Base-by-base conservation (phyloP, 2,797 vertebrate genomes). In the Eurystomus glaucurus region DNA sequence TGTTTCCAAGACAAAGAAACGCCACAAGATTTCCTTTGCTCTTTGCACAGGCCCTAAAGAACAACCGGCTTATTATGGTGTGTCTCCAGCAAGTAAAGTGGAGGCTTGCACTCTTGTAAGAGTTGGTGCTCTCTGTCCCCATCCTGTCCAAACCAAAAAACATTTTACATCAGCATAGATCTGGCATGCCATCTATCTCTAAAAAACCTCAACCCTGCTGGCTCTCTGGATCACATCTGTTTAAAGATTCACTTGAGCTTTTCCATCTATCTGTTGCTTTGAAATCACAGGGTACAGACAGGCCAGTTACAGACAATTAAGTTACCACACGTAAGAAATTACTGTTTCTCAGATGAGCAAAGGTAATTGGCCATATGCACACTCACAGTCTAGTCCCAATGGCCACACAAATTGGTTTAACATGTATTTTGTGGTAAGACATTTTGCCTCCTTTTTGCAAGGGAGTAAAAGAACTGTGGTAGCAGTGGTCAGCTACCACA, bases 341-440 rank as follows among this genome's bases (percentile, higher is more conserved):
- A 65, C 74, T 41, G 28, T 72, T 92, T 93, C 88, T 95, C 55
- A 52, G 51, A 82, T 52, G 39, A 93, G 29, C 58, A 70, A 60
- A 76, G 43, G 35, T 87, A 85, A 91, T 54, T 85, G n/a, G 28
- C 41, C 54, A 75, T 57, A 74, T 57, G 65, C 57, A 86, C 18
- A 25, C 48, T 65, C 88, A 74, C 28, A 93, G 82, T 8, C 37
- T 77, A 68, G 45, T 88, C 82, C 83, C 79, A 88, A 8, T 1
- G 29, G 92, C 46, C 46, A 84, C 90, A 46, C 22, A 90, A 89
- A 96, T 62, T 57, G 31, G 25, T 74, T 94, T 91, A 88, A 69
- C 51, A 76, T 51, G 13, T 33, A 28, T 61, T 91, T 86, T 85
- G 45, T 57, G 78, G 21, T 37, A 94, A 90, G 48, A 66, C 58